A percentile compares a stretch with the other conserved stretches of the same genome.
Conservation (phyloP, 2,888 invertebrate genomes). For the Balanococcus diminutus region DNA sequence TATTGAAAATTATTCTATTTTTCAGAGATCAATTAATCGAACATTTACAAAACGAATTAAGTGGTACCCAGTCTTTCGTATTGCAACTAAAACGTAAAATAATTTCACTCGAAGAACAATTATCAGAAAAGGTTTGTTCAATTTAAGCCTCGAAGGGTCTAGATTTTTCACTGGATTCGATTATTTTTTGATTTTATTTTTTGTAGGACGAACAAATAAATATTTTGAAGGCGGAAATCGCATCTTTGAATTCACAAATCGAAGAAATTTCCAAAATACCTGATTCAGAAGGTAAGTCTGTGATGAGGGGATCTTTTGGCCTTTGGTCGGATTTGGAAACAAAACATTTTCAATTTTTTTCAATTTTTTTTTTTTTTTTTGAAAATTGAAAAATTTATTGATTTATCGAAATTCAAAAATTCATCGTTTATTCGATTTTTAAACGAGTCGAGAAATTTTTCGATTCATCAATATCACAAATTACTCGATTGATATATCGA, state of each 20-base stretch:
- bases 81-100: slow-evolving; percentile 65
- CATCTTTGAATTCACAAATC: slow-evolving; percentile 65
- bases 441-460: too few species aligned
- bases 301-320: background rate
- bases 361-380: too few species aligned
- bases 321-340: too few species aligned
- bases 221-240: slow-evolving; percentile 66
- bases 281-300: slow-evolving; percentile 66
- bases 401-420: too few species aligned
- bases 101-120: slow-evolving; percentile 64
- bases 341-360: too few species aligned
- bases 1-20: slow-evolving; percentile 56
- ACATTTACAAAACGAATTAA: slow-evolving; percentile 78
- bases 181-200: background rate
- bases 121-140: slow-evolving; percentile 59
- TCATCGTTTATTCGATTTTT: too few species aligned
- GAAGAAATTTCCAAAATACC: slow-evolving; percentile 64
- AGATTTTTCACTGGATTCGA: background rate
- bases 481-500: too few species aligned
- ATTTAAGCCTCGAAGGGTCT: background rate
- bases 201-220: slow-evolving; percentile 65
- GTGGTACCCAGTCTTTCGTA: slow-evolving; percentile 69
- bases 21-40: slow-evolving; percentile 77
- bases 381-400: too few species aligned
- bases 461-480: too few species aligned